Evolutionary conservation across 2,113 vertebrate genomes (phyloP).

Genomic region (Leptocoma aspasia): DNA sequence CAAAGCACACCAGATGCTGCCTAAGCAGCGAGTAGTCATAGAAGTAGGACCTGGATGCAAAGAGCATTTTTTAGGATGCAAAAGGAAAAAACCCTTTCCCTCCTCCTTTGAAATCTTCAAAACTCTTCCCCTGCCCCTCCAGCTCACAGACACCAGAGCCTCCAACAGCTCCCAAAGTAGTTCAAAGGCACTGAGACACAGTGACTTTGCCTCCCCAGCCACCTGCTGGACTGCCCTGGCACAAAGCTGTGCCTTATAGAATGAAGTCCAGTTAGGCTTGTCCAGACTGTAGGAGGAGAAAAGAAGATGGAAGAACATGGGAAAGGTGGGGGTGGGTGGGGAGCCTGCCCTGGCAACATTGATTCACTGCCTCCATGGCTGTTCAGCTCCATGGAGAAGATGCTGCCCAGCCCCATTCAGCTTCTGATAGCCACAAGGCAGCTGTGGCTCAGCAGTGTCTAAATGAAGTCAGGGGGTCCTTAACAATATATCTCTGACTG

Average conservation of each 20-base stretch:
- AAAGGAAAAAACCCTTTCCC: neutral
- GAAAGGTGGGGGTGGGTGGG: neutral
- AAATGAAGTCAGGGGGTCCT: neutral
- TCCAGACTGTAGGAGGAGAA: neutral
- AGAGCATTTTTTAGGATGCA: neutral
- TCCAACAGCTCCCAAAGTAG: neutral
- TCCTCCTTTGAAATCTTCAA: neutral
- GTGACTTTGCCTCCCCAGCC: neutral
- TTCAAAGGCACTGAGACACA: neutral
- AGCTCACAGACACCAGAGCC: neutral
- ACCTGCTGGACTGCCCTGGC: neutral
- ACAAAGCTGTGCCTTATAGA: accelerated
- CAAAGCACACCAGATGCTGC: neutral
- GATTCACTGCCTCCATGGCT: accelerated
- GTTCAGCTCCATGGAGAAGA: neutral
- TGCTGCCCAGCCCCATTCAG: neutral
- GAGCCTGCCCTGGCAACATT: neutral
- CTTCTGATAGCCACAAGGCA: neutral
- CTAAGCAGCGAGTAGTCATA: neutral
- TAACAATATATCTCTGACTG: neutral
- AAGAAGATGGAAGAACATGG: neutral
- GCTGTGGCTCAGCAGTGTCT: neutral
- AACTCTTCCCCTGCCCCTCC: neutral
- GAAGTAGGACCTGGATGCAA: neutral
- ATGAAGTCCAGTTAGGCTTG: neutral